phyloP scores from a whole-genome alignment of 2,888 invertebrate species.

The Pardosa pseudoannulata region DNA sequence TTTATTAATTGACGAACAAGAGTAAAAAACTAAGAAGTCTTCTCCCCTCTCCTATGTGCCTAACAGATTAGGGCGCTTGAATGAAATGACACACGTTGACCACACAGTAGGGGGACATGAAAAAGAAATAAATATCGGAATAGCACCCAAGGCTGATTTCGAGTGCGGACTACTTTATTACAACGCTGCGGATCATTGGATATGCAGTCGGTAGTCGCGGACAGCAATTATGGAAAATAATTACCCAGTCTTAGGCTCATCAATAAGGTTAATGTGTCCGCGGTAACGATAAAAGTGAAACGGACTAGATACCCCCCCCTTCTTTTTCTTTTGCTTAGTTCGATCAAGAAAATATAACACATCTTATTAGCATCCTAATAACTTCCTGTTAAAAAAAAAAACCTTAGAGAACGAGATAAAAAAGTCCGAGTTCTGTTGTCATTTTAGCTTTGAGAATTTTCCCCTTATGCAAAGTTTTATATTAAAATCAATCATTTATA shows the following conservation, averaged over 20 bases:
- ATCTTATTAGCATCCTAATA: constrained; percentile 49
- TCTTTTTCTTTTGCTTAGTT: no score
- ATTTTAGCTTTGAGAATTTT: no score
- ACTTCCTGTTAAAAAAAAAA: no score
- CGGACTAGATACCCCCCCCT: no score
- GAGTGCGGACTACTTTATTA: constrained; percentile 9
- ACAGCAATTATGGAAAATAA: constrained; percentile 38
- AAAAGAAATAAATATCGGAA: constrained; percentile 14
- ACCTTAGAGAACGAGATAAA: no score
- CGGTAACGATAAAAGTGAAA: not conserved
- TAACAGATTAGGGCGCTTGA: constrained; percentile 6
- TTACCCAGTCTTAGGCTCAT: constrained; percentile 23
- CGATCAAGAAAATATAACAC: not conserved
- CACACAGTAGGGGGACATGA: not conserved
- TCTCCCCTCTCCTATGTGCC: no score
- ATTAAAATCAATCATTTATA: no score
- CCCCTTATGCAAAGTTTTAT: no score
- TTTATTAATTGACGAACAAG: not conserved
- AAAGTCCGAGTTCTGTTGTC: no score
- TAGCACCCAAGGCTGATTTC: constrained; percentile 18
- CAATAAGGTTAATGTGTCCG: constrained; percentile 17
- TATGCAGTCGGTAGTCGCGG: not conserved
- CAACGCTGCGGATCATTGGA: not conserved
- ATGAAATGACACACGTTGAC: constrained; percentile 34
- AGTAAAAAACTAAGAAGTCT: not conserved